Conservation (phyloP, 2,113 vertebrate genomes). For the Elephantulus edwardii region DNA sequence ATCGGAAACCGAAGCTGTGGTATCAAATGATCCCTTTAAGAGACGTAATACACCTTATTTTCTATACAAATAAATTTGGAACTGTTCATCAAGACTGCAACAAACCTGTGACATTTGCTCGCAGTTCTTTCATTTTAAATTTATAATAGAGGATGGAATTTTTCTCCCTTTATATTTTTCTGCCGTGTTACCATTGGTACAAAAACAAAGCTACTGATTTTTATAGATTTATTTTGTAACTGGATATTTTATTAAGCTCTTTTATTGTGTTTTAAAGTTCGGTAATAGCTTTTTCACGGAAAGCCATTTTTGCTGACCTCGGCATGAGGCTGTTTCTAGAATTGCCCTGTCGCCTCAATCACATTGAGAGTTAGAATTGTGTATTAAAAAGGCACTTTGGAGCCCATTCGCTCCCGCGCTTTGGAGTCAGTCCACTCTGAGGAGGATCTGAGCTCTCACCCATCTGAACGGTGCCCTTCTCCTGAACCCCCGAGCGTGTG, state of each 20-base stretch:
- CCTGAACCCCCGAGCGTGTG: not conserved
- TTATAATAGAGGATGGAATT: not conserved
- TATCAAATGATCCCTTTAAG: no score
- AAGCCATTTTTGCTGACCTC: not conserved
- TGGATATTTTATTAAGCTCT: conserved; percentile 6
- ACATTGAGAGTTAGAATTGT: not conserved
- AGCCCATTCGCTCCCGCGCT: not conserved
- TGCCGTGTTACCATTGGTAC: not conserved
- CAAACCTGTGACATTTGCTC: no score
- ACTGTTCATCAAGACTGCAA: no score
- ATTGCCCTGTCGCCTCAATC: not conserved
- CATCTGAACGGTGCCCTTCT: rapidly evolving
- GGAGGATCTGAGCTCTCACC: not conserved
- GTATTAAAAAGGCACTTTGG: not conserved
- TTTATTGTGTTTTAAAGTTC: conserved; percentile 27
- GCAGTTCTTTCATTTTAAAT: not conserved
- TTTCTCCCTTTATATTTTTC: not conserved
- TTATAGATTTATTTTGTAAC: conserved; percentile 38
- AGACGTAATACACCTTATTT: no score
- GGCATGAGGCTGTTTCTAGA: not conserved
- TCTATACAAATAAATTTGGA: no score
- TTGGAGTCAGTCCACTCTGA: not conserved
- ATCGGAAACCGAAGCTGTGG: no score
- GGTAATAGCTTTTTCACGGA: not conserved
- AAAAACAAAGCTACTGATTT: conserved; percentile 43